These are phyloP conservation scores for Bujurquina vittata DNA, from an alignment of 2,113 vertebrate genomes.

Conservation along the genomic window DNA sequence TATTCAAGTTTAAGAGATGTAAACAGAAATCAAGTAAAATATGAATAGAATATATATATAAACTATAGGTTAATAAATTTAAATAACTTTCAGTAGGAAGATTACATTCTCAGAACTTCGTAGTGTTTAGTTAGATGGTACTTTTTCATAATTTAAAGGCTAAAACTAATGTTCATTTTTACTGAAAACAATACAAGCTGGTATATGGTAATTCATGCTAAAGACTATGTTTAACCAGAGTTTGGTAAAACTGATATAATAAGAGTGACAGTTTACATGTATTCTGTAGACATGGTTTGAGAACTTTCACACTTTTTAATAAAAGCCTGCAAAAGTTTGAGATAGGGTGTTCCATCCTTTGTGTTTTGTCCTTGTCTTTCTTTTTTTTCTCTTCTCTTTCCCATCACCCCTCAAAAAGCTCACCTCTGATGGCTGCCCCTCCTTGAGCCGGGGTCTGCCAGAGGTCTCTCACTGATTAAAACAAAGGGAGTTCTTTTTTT, in stretches of 20 bases:
- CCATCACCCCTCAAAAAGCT: no score
- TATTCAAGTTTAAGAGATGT: slow-evolving; percentile 10
- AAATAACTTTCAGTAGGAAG: slow-evolving; percentile 17
- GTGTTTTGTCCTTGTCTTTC: no score
- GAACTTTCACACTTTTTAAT: not conserved
- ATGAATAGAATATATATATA: not conserved
- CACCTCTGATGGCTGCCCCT: no score
- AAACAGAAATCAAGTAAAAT: slow-evolving; percentile 34
- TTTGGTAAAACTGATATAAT: not conserved
- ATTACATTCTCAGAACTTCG: not conserved
- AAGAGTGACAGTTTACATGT: not conserved
- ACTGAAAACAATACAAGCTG: not conserved
- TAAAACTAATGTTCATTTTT: not conserved
- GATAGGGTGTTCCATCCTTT: no score
- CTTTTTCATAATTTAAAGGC: not conserved
- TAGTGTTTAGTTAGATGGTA: not conserved
- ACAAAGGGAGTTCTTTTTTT: not conserved
- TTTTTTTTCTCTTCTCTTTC: no score
- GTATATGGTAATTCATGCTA: not conserved
- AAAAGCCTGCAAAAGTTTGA: no score
- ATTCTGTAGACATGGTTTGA: not conserved
- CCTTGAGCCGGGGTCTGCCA: no score
- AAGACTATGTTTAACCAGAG: not conserved
- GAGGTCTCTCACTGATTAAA: no score
- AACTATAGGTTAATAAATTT: slow-evolving; percentile 7